Evolutionary conservation across 1,140 invertebrate genomes (phyloP), one percentile per base, ranked within the genome.

Genomic region (Gonatopus flavifemur): DNA sequence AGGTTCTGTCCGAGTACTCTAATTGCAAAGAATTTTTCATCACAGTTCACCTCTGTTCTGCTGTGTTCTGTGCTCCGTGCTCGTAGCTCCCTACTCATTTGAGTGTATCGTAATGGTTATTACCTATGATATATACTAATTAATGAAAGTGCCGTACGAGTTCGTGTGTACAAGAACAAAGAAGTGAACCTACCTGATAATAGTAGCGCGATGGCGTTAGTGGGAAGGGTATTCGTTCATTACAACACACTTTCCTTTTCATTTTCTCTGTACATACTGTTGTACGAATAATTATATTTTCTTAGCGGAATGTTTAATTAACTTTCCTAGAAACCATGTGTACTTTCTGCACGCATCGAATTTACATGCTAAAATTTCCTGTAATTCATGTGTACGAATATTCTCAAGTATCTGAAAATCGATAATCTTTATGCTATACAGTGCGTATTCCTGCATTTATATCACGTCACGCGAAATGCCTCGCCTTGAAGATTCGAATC

Each of bases 11-110:
- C 18, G 3, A n/a, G 46, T 45, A 45, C 49, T 55, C 58, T 67
- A 68, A 66, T 66, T 68, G 54, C 55, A 41, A 50, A 45, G 52
- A 61, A 57, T 68, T 66, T 63, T 67, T 67, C 57, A 60, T 56
- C 52, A 36, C 46, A n/a, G n/a, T 52, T 44, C 47, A 50, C 47
- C 53, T 59, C 55, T 38, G 47, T 47, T 48, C 60, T 62, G 62
- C 51, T 53, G 33, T 47, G 52, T 42, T 49, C 45, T 49, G 35
- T 49, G 41, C 33, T n/a, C n/a, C n/a, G 35, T 28, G 30, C 20
- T 46, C 39, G 44, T 22, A 40, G 39, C 24, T n/a, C n/a, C n/a
- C 48, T 19, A 37, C 18, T 49, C 55, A 38, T 57, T 64, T 38
- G 16, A 48, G 20, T 33, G 18, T 48, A 49, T 42, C 54, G 47